phyloP scores from a whole-genome alignment of 2,888 invertebrate species.

The Oscheius sp. region DNA sequence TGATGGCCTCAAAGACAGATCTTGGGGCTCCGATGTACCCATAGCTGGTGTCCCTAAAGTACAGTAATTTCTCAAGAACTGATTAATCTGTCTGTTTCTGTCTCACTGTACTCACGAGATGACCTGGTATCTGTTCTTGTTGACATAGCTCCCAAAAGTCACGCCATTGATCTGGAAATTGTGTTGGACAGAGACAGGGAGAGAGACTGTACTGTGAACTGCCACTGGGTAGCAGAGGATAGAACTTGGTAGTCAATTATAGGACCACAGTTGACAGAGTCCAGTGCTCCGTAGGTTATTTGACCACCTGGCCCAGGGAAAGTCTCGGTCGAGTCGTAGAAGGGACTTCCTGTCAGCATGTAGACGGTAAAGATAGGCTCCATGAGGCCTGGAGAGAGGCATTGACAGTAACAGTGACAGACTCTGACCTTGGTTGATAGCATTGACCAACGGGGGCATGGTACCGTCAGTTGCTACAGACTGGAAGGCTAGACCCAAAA shows the following conservation, averaged over 20 bases:
- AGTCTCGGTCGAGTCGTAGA: constrained; percentile 16
- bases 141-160: background rate
- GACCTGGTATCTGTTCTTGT: constrained; percentile 1
- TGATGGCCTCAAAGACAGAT: constrained; percentile 8
- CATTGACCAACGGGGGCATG: constrained; percentile 13
- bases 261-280: constrained; percentile 21
- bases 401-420: background rate
- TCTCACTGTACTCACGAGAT: background rate
- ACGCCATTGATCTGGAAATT: constrained; percentile 17
- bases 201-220: constrained; percentile 1
- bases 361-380: constrained; percentile 16
- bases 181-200: background rate
- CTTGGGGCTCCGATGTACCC: constrained; percentile 4
- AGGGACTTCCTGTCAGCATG: background rate
- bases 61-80: background rate
- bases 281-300: constrained; percentile 19
- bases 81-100: too few relatives aligned
- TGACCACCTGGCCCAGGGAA: constrained; percentile 1
- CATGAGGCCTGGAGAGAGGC: background rate
- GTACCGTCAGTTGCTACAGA: constrained; percentile 8
- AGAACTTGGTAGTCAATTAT: constrained; percentile 2
- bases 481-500: constrained; percentile 22
- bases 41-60: background rate
- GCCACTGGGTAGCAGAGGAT: constrained; percentile 21
- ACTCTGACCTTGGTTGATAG: constrained; percentile 1